These are phyloP conservation scores for Sitta carolinensis DNA, from an alignment of 2,797 vertebrate genomes.

Conservation along the genomic window DNA sequence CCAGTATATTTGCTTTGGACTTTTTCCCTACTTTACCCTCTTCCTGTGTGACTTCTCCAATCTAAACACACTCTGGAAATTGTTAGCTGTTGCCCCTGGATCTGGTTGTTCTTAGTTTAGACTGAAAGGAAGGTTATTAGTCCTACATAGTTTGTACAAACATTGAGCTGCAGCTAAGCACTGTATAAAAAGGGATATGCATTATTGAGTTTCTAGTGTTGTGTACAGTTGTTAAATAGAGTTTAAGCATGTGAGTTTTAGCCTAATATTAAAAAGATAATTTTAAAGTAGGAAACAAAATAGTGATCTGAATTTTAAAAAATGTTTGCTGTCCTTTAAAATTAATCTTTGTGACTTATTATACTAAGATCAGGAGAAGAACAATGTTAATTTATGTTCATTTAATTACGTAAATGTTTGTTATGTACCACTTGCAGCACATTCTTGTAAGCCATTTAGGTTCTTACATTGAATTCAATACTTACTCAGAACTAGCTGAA, in stretches of 20 bases:
- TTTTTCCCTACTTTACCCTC: background rate
- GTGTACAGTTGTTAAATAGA: background rate
- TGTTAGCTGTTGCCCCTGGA: constrained; percentile 28
- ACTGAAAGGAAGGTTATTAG: constrained; percentile 15
- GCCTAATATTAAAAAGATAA: background rate
- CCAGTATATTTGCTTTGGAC: constrained; percentile 23
- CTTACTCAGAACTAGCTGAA: background rate
- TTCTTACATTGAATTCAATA: background rate
- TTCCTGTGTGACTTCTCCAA: constrained; percentile 34
- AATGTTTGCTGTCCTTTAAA: background rate
- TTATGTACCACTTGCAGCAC: background rate
- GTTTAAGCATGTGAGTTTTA: background rate
- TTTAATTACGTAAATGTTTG: background rate
- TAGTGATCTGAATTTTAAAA: background rate
- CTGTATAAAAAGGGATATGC: background rate
- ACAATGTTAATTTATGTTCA: background rate
- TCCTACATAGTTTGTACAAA: background rate
- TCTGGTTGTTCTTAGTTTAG: constrained; percentile 24
- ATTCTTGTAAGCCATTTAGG: background rate
- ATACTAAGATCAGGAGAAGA: background rate
- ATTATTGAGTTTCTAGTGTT: background rate
- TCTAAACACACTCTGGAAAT: constrained; percentile 44
- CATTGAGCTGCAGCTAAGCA: background rate
- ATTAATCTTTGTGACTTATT: background rate
- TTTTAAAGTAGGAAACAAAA: background rate